Percentiles rank a stretch among this genome's conserved stretches.
Conservation (phyloP, 1,140 invertebrate genomes). For the Procambarus virginalis region DNA sequence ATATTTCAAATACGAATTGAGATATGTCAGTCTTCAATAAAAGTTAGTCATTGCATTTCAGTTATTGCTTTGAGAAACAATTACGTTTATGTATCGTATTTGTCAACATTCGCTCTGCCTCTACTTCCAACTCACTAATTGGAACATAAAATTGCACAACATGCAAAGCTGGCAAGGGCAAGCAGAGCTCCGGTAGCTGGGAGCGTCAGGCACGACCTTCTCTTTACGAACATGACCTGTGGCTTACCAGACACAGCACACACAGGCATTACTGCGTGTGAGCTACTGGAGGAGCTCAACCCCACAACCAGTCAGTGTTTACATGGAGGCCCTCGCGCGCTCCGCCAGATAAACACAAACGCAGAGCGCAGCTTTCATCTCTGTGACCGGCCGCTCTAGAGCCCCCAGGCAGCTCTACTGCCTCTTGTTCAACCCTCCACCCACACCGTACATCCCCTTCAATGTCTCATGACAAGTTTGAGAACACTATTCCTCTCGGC, state of each 20-base stretch:
- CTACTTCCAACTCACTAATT: background rate
- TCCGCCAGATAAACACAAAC: constrained; percentile 23
- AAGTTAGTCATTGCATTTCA: too few species aligned
- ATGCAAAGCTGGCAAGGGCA: background rate
- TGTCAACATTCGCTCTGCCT: background rate
- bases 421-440: background rate
- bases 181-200: background rate
- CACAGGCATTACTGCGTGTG: background rate
- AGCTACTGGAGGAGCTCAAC: background rate
- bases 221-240: background rate
- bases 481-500: constrained; percentile 9
- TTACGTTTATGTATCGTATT: too few species aligned
- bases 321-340: constrained; percentile 2
- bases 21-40: too few species aligned
- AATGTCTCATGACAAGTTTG: background rate
- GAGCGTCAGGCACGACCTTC: background rate
- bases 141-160: background rate
- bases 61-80: too few species aligned
- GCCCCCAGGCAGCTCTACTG: background rate
- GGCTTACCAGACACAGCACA: too few species aligned
- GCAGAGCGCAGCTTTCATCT: background rate
- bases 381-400: background rate
- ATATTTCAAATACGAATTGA: too few species aligned
- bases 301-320: background rate
- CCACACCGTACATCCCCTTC: constrained; percentile 1